A percentile compares a stretch with the other conserved stretches of the same genome.
These are phyloP conservation scores for Ibidorhyncha struthersii DNA, from an alignment of 2,113 vertebrate species.

Conservation along the genomic window DNA sequence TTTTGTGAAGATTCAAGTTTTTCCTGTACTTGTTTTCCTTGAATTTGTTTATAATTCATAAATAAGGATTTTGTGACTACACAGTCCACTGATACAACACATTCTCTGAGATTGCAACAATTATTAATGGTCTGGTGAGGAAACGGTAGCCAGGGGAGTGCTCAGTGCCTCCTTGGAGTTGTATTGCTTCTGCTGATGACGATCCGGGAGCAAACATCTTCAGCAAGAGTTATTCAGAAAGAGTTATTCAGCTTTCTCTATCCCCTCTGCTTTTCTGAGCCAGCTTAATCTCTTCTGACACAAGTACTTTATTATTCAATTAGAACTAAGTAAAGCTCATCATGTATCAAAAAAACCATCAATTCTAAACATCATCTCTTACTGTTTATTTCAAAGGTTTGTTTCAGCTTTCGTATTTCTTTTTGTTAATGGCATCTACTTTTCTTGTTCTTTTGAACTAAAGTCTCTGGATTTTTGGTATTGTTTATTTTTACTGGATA, in stretches of 20 bases:
- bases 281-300: neutral
- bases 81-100: neutral
- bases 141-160: neutral
- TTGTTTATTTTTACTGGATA: neutral
- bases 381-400: neutral
- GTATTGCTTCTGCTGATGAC: neutral
- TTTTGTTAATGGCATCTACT: neutral
- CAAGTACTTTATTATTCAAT: neutral
- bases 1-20: neutral
- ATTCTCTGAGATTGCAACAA: neutral
- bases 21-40: neutral
- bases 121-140: neutral
- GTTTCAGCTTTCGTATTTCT: neutral
- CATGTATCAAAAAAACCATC: accelerated
- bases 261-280: neutral
- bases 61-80: neutral
- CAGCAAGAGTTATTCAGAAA: neutral
- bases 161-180: neutral
- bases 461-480: neutral
- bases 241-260: neutral
- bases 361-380: neutral
- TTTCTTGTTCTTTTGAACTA: neutral
- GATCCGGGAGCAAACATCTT: neutral
- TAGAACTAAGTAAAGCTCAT: neutral
- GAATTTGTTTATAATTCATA: neutral